These are phyloP conservation scores for Polyodon spathula DNA, from an alignment of 2,113 vertebrate species.

Conservation along the genomic window DNA sequence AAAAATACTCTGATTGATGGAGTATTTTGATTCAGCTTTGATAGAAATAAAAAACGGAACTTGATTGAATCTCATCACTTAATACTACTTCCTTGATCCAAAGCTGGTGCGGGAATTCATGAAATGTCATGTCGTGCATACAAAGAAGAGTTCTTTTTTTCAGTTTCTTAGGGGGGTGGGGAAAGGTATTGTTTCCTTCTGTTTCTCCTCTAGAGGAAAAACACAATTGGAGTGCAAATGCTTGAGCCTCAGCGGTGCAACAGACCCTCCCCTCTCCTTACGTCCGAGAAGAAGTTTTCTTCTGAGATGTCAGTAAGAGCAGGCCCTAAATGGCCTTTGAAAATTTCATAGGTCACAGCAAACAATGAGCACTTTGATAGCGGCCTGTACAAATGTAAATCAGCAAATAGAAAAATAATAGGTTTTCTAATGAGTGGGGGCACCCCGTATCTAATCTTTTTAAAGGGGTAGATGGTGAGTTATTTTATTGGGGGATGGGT, in stretches of 20 bases:
- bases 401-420: slow-evolving; percentile 50
- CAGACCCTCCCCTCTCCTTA: slow-evolving; percentile 25
- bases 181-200: slow-evolving; percentile 52
- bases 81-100: too few relatives aligned
- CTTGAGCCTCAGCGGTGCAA: slow-evolving; percentile 48
- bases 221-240: slow-evolving; percentile 69
- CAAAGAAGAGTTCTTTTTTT: too few relatives aligned
- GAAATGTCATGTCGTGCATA: too few relatives aligned
- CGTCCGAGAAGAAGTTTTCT: slow-evolving; percentile 27
- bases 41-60: too few relatives aligned
- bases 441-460: slow-evolving; percentile 3
- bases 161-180: slow-evolving; percentile 28
- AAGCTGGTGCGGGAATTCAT: too few relatives aligned
- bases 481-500: not conserved
- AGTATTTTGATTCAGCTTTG: too few relatives aligned
- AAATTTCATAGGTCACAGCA: slow-evolving; percentile 61
- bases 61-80: too few relatives aligned
- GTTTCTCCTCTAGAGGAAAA: slow-evolving; percentile 42
- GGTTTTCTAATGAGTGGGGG: slow-evolving; percentile 13
- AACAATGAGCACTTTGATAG: slow-evolving; percentile 66
- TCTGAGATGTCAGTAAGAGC: slow-evolving; percentile 43
- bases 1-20: too few relatives aligned
- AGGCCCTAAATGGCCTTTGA: slow-evolving; percentile 50
- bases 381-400: slow-evolving; percentile 67
- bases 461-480: not conserved